Percentiles rank a stretch among this genome's conserved stretches.
phyloP scores from a whole-genome alignment of 1,140 invertebrate genomes.

The Trichonephila inaurata region DNA sequence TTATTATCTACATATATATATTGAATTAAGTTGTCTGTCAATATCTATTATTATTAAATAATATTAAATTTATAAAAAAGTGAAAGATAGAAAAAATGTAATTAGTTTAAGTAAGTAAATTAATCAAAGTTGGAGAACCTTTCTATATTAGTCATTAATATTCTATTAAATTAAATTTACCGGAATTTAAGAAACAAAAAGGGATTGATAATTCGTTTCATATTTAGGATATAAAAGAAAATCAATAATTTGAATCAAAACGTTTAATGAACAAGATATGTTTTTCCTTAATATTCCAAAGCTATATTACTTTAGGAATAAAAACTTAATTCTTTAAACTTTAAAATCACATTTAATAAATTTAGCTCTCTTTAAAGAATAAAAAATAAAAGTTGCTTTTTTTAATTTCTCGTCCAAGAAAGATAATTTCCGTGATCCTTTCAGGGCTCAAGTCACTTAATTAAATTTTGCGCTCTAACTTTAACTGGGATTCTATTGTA shows the following conservation, averaged over 20 bases:
- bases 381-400: background rate
- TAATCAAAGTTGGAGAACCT: too few species aligned
- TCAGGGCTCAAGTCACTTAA: conserved; percentile 24
- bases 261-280: background rate
- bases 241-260: background rate
- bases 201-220: background rate
- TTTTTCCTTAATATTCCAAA: background rate
- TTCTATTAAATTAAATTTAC: too few species aligned
- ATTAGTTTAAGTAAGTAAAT: too few species aligned
- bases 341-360: background rate
- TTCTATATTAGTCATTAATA: too few species aligned
- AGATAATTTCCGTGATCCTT: conserved; percentile 28
- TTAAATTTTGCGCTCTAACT: conserved; percentile 20
- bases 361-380: background rate
- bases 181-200: background rate
- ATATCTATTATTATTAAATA: too few species aligned
- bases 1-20: too few species aligned
- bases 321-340: background rate
- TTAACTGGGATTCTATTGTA: conserved; percentile 29
- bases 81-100: too few species aligned
- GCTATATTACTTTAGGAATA: background rate
- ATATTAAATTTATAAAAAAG: too few species aligned
- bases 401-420: conserved; percentile 42
- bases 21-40: too few species aligned
- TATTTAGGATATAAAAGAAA: background rate